phyloP scores from a whole-genome alignment of 53 echinoderm and acorn worm genomes.

The Henricia sp. region DNA sequence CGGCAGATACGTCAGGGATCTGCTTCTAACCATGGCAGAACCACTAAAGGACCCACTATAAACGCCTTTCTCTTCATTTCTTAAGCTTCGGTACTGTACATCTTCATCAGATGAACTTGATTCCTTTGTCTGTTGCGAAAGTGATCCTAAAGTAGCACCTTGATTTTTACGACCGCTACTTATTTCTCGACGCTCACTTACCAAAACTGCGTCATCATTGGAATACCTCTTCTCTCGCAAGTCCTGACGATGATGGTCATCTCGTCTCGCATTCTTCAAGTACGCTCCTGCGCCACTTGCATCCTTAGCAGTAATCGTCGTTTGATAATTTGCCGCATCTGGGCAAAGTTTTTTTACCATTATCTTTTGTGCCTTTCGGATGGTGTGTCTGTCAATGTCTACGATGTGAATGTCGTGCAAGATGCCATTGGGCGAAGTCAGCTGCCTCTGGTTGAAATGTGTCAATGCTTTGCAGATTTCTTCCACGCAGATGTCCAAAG shows the following conservation, averaged over 20 bases:
- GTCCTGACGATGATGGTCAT: no score
- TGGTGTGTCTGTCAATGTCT: constrained; percentile 13
- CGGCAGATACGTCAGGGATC: constrained; percentile 28
- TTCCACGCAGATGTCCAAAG: constrained; percentile 48
- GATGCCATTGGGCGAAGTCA: constrained; percentile 10
- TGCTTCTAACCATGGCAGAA: constrained; percentile 14
- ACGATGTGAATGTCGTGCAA: constrained; percentile 36
- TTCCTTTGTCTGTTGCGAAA: not conserved
- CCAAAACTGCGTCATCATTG: not conserved
- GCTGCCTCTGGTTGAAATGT: constrained; percentile 19
- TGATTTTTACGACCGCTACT: not conserved
- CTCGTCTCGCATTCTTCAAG: no score
- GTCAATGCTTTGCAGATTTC: constrained; percentile 55
- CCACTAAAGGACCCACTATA: not conserved
- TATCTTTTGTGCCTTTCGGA: constrained; percentile 19
- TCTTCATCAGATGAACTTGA: constrained; percentile 29
- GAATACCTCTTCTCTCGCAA: not conserved
- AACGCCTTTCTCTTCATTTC: not conserved
- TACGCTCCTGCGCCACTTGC: no score
- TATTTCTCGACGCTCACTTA: not conserved
- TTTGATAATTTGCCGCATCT: not conserved
- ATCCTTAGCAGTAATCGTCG: no score
- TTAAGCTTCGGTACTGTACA: not conserved
- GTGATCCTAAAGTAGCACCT: not conserved
- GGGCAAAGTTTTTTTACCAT: constrained; percentile 14